Conservation (phyloP, 2,888 invertebrate genomes). For the Lomographa bimaculata region DNA sequence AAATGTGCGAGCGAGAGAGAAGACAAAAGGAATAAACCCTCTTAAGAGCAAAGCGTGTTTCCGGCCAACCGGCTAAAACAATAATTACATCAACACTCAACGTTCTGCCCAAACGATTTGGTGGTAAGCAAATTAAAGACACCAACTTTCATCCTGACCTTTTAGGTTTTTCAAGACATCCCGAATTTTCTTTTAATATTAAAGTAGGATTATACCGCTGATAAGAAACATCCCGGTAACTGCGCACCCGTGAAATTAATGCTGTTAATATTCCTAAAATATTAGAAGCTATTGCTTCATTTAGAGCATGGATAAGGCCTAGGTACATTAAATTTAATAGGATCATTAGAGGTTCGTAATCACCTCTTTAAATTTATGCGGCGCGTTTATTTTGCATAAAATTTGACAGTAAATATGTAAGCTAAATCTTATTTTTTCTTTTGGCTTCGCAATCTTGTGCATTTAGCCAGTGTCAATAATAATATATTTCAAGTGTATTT, state of each 20-base stretch:
- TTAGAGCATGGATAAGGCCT: conserved; percentile 20
- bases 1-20: too few relatives aligned
- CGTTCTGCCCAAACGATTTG: conserved; percentile 3
- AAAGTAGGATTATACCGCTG: conserved; percentile 24
- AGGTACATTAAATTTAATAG: conserved; percentile 18
- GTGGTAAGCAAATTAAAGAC: conserved; percentile 9
- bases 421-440: too few relatives aligned
- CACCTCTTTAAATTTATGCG: conserved; percentile 20
- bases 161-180: conserved; percentile 13
- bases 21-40: too few relatives aligned
- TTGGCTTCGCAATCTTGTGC: too few relatives aligned
- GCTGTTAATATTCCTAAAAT: conserved; percentile 26
- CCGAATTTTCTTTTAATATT: conserved; percentile 27
- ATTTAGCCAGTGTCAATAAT: too few relatives aligned
- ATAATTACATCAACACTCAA: neutral
- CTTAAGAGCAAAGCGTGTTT: too few relatives aligned
- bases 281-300: conserved; percentile 18
- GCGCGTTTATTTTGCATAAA: conserved; percentile 16
- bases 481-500: too few relatives aligned
- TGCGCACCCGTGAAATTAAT: conserved; percentile 30
- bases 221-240: conserved; percentile 27
- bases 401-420: conserved; percentile 7
- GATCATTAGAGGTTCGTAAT: conserved; percentile 20
- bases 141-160: conserved; percentile 10
- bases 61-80: neutral